Evolutionary conservation across 2,888 invertebrate species (phyloP), one percentile per base, ranked within the genome.

Genomic region (Drosophila affinis): DNA sequence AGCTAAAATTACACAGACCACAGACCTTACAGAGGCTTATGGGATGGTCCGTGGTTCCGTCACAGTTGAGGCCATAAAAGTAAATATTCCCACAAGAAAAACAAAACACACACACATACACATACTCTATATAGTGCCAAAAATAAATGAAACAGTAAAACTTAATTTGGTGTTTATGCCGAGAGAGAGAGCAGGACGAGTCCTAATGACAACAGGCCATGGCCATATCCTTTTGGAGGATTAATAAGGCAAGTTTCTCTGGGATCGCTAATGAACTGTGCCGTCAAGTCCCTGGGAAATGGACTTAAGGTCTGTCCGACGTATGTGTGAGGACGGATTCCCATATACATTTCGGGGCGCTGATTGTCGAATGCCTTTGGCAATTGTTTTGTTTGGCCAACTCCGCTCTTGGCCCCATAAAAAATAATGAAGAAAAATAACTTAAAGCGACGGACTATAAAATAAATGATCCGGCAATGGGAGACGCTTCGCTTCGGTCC

Each of bases 351-450:
- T 9, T 29, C 7, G 29, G 29, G 9, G 29, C 29, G 84, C 81
- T 83, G 83, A 83, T 83, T 83, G 83, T 84, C 78, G 77, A 86
- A 79, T 62, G 81, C 81, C 83, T 45, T n/a, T 53, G 75, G 75
- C 72, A 64, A 63, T 63, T 75, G 65, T 65, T 67, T 52, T 68
- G 21, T 52, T 32, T 47, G n/a, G 18, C 57, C 24, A 45, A 12
- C 21, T 18, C 46, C 17, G 7, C 29, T 51, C 61, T 58, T 55
- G 71, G 57, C 24, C 46, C 39, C 72, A 83, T 82, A 79, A 87
- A 87, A 84, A 87, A 84, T 84, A 84, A 84, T 87, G 83, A 84
- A 87, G 83, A 87, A 78, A 81, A 84, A 84, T 84, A 84, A 87
- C 87, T 84, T 84, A 87, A 84, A 84, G 87, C 79, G 87, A 62